Evolutionary conservation across 1,140 invertebrate genomes (phyloP).

Genomic region (Globodera ellingtonae): DNA sequence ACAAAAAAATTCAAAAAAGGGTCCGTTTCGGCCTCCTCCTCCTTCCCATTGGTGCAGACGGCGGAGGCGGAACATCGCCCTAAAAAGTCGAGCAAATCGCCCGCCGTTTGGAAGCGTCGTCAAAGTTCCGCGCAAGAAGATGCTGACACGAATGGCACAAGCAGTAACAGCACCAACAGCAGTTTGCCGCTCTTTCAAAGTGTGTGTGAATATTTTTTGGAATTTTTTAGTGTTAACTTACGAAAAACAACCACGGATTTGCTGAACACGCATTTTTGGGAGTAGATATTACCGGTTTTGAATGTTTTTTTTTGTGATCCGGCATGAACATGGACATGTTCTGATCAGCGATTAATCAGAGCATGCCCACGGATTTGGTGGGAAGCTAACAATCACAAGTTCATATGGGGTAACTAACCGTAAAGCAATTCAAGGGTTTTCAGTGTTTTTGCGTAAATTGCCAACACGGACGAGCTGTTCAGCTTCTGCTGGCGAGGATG

Average conservation of each 20-base stretch:
- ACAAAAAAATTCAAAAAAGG: not conserved
- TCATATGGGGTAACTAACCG: not conserved
- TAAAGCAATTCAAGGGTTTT: not conserved
- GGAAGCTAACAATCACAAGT: not conserved
- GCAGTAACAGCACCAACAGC: not conserved
- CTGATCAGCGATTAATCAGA: too few relatives aligned
- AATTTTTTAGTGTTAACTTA: too few relatives aligned
- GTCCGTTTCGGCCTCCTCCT: not conserved
- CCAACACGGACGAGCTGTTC: not conserved
- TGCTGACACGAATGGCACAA: not conserved
- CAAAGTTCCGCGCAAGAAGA: not conserved
- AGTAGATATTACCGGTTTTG: not conserved
- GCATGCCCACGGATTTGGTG: too few relatives aligned
- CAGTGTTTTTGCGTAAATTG: conserved; percentile 10
- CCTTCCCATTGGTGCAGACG: too few relatives aligned
- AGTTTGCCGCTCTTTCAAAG: conserved; percentile 11
- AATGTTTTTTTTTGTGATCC: too few relatives aligned
- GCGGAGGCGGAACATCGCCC: too few relatives aligned
- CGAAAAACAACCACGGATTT: not conserved
- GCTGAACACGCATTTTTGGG: not conserved
- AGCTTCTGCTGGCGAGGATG: not conserved
- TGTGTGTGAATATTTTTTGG: not conserved
- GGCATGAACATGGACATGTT: not conserved
- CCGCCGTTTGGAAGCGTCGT: not conserved
- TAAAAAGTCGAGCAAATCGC: too few relatives aligned